Evolutionary conservation across 2,888 invertebrate genomes (phyloP).

Genomic region (Dicranocentrus wangi): DNA sequence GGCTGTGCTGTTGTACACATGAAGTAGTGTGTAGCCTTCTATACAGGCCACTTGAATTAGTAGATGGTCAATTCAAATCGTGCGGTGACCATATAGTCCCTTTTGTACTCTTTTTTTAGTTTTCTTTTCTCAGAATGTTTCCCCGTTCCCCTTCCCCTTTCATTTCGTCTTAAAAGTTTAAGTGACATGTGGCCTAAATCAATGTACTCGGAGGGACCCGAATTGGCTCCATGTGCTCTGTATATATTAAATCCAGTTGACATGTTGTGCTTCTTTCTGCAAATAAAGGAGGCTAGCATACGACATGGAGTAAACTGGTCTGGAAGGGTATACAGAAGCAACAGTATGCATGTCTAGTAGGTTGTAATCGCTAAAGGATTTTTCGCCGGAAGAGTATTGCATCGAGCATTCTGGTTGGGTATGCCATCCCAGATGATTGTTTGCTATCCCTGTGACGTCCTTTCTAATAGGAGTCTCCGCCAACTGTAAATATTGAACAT

Average conservation of each 20-base stretch:
- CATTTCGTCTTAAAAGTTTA: constrained; percentile 46
- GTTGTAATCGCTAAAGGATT: no score
- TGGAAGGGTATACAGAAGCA: no score
- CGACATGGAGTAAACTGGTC: no score
- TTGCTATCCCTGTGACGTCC: constrained; percentile 13
- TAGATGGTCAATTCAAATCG: constrained; percentile 18
- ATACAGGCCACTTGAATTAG: constrained; percentile 28
- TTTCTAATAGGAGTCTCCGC: constrained; percentile 6
- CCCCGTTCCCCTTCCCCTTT: no score
- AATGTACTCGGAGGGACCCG: no score
- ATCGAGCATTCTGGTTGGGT: neutral
- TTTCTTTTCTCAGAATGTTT: neutral
- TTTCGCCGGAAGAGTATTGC: neutral
- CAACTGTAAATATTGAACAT: constrained; percentile 48
- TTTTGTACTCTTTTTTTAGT: constrained; percentile 14
- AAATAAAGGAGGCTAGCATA: no score
- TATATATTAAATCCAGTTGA: no score
- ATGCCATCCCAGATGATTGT: constrained; percentile 37
- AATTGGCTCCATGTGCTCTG: no score
- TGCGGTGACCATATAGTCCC: neutral
- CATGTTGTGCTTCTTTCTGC: no score
- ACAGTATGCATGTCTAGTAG: neutral
- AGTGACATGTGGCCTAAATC: constrained; percentile 55
- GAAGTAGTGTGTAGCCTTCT: no score
- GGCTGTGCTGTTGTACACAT: neutral